A percentile compares a stretch with the other conserved stretches of the same genome.
Conservation (phyloP, 2,888 invertebrate genomes). For the Tenthredo scrophulariae region DNA sequence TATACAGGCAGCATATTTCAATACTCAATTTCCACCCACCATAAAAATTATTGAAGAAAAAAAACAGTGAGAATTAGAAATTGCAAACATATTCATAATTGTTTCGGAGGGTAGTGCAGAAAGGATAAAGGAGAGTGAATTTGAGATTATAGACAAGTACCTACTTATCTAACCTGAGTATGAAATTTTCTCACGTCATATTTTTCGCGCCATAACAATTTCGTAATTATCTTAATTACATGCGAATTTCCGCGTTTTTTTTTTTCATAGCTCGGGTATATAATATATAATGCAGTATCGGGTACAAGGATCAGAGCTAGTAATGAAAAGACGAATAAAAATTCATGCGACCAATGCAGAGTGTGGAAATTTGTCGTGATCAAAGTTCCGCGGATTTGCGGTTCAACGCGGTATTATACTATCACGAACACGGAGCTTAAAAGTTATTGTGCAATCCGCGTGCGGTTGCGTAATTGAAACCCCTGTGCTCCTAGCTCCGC, state of each 20-base stretch:
- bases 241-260: conserved; percentile 4
- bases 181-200: not conserved
- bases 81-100: too few species aligned
- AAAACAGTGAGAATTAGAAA: not conserved
- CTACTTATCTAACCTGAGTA: too few species aligned
- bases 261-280: too few species aligned
- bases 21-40: not conserved
- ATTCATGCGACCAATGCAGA: not conserved
- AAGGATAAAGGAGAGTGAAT: too few species aligned
- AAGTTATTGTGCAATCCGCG: not conserved
- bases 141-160: too few species aligned
- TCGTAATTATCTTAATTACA: not conserved
- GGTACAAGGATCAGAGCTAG: not conserved
- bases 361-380: conserved; percentile 43
- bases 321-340: not conserved
- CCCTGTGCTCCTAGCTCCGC: conserved; percentile 7
- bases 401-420: conserved; percentile 8
- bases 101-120: too few species aligned
- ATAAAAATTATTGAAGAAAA: not conserved
- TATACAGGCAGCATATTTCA: too few species aligned
- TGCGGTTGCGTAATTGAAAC: conserved; percentile 1
- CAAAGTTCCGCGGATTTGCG: conserved; percentile 30
- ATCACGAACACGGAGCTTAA: not conserved
- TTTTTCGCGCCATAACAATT: not conserved
- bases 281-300: not conserved